These are phyloP conservation scores for Diaprepes abbreviatus DNA, from an alignment of 2,888 invertebrate genomes.

Conservation along the genomic window DNA sequence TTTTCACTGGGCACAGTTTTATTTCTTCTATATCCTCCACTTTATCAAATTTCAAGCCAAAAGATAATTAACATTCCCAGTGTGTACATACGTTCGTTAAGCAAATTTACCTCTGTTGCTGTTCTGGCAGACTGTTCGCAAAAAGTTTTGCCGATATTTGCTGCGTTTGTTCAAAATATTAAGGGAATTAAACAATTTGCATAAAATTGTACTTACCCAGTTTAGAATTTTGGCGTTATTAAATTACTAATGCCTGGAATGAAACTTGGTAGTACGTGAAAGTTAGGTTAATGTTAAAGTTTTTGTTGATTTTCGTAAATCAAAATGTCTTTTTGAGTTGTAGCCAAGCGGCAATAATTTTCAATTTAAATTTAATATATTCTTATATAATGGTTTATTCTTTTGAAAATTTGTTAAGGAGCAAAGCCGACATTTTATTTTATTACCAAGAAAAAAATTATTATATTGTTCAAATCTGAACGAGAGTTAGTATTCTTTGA, in stretches of 20 bases:
- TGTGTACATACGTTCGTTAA: slow-evolving; percentile 36
- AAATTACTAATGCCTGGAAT: slow-evolving; percentile 19
- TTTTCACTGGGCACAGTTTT: slow-evolving; percentile 14
- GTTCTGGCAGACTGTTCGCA: slow-evolving; percentile 20
- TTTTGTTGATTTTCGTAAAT: slow-evolving; percentile 1
- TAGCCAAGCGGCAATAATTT: neutral
- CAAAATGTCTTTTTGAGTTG: neutral
- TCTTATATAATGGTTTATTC: no score
- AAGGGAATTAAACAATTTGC: slow-evolving; percentile 53
- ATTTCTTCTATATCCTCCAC: slow-evolving; percentile 24
- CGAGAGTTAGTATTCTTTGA: no score
- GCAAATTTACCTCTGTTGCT: slow-evolving; percentile 30
- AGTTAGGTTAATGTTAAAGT: neutral
- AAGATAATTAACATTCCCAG: slow-evolving; percentile 34
- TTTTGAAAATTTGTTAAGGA: no score
- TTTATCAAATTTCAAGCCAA: slow-evolving; percentile 25
- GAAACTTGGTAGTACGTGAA: slow-evolving; percentile 2
- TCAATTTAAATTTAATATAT: slow-evolving; percentile 1
- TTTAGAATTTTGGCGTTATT: slow-evolving; percentile 27
- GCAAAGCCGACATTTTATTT: no score
- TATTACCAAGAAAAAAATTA: no score
- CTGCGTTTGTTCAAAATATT: slow-evolving; percentile 54
- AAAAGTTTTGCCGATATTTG: slow-evolving; percentile 52
- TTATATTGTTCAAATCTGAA: no score
- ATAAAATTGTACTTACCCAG: slow-evolving; percentile 32